Conservation (phyloP, 2,888 invertebrate genomes). For the Siphonodentalium dalli region DNA sequence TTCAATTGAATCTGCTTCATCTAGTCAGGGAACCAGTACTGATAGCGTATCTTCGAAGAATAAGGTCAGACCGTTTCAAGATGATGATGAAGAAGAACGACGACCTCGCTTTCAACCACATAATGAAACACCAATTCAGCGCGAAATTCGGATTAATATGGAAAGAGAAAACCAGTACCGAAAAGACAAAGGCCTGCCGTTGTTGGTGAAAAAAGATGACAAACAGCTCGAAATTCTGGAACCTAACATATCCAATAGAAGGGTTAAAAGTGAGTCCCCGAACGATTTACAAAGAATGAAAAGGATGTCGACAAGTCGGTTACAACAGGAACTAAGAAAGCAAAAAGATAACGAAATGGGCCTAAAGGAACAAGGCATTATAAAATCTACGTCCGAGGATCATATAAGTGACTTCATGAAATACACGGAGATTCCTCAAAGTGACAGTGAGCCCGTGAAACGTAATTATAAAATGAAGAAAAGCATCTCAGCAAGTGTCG, state of each 20-base stretch:
- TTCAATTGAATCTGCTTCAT: constrained; percentile 36
- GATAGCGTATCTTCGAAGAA: constrained; percentile 6
- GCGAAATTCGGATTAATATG: constrained; percentile 68
- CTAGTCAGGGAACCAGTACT: constrained; percentile 40
- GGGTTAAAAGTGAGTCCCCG: background rate
- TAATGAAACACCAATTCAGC: constrained; percentile 69
- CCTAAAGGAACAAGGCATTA: constrained; percentile 73
- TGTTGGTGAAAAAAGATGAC: constrained; percentile 31
- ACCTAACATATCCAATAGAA: constrained; percentile 10
- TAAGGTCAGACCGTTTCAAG: constrained; percentile 20
- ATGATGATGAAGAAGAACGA: constrained; percentile 12
- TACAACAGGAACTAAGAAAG: constrained; percentile 88
- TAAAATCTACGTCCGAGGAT: constrained; percentile 70
- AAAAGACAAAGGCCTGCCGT: constrained; percentile 55
- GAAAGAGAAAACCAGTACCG: constrained; percentile 69
- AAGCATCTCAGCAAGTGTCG: constrained; percentile 25
- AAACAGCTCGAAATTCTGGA: background rate
- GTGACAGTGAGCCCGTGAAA: constrained; percentile 38
- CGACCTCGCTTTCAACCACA: constrained; percentile 5
- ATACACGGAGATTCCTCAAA: constrained; percentile 45
- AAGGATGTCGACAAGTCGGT: constrained; percentile 71
- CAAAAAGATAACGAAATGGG: constrained; percentile 85
- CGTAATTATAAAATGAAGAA: constrained; percentile 45
- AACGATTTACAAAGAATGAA: constrained; percentile 45
- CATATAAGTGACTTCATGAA: constrained; percentile 67